Evolutionary conservation across 1,140 invertebrate species (phyloP).

Genomic region (Diachasmimorpha longicaudata): DNA sequence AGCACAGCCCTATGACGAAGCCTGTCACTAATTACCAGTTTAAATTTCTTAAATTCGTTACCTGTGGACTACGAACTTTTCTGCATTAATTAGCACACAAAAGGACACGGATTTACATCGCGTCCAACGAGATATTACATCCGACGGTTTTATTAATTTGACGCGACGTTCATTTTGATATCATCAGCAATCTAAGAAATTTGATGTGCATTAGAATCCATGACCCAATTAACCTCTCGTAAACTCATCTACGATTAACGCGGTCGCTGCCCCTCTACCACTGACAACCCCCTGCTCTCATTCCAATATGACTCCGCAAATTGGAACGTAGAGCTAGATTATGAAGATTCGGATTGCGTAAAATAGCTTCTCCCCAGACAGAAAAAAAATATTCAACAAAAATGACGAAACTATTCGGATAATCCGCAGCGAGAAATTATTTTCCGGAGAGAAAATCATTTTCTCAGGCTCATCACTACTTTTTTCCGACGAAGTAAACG

Average conservation of each 20-base stretch:
- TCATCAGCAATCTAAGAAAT: background rate
- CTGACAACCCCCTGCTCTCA: background rate
- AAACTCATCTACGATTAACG: background rate
- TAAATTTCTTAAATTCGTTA: background rate
- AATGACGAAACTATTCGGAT: too few species aligned
- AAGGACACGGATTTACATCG: too few species aligned
- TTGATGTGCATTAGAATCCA: background rate
- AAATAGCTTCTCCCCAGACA: too few species aligned
- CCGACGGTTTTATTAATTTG: background rate
- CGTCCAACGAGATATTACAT: background rate
- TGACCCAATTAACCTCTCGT: background rate
- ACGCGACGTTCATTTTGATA: too few species aligned
- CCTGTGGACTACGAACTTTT: too few species aligned
- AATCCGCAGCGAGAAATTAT: too few species aligned
- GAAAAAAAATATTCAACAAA: too few species aligned
- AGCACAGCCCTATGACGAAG: background rate
- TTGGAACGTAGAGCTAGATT: background rate
- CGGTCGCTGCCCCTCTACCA: background rate
- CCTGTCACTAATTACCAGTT: background rate
- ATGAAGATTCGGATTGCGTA: background rate
- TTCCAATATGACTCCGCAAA: background rate
- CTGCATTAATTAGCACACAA: too few species aligned
- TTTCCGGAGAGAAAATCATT: too few species aligned
- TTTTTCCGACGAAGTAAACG: too few species aligned
- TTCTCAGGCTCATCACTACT: too few species aligned